A percentile compares a stretch with the other conserved stretches of the same genome.
Evolutionary conservation across 2,797 vertebrate species (phyloP).

Genomic region (Cirrhinus molitorella): DNA sequence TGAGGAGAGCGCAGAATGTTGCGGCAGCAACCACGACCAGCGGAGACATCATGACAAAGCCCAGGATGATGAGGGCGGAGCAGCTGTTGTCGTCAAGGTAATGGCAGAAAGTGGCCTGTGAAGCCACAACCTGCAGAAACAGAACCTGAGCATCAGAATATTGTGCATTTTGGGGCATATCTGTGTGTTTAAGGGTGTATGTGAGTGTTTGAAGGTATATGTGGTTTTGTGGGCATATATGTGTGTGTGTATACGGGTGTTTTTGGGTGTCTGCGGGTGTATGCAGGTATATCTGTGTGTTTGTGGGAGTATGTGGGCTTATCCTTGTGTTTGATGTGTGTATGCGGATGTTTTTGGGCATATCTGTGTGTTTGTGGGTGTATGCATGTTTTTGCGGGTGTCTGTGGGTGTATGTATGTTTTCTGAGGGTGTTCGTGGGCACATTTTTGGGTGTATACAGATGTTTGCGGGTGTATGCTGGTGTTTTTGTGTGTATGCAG

Average conservation of each 20-base stretch:
- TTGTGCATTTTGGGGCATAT: background rate
- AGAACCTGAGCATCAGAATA: background rate
- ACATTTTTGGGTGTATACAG: no score
- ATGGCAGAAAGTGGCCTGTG: slow-evolving; percentile 78
- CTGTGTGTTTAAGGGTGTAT: no score
- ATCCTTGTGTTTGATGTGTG: no score
- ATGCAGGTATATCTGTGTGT: no score
- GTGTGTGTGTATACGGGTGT: background rate
- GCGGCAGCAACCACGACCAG: slow-evolving; percentile 91
- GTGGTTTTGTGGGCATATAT: no score
- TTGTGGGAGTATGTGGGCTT: background rate
- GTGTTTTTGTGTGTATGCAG: no score
- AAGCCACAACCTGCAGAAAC: slow-evolving; percentile 74
- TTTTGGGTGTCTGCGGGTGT: background rate
- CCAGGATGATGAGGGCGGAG: slow-evolving; percentile 92
- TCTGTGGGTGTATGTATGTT: no score
- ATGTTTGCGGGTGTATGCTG: no score
- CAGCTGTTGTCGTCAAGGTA: slow-evolving; percentile 93
- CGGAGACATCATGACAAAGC: slow-evolving; percentile 93
- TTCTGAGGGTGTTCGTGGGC: no score
- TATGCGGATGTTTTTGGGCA: no score
- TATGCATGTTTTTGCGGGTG: background rate
- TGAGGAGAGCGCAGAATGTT: slow-evolving; percentile 84
- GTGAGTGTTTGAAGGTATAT: no score
- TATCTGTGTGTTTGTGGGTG: background rate